Conservation (phyloP, 1,140 invertebrate species). For the Latrodectus geometricus region DNA sequence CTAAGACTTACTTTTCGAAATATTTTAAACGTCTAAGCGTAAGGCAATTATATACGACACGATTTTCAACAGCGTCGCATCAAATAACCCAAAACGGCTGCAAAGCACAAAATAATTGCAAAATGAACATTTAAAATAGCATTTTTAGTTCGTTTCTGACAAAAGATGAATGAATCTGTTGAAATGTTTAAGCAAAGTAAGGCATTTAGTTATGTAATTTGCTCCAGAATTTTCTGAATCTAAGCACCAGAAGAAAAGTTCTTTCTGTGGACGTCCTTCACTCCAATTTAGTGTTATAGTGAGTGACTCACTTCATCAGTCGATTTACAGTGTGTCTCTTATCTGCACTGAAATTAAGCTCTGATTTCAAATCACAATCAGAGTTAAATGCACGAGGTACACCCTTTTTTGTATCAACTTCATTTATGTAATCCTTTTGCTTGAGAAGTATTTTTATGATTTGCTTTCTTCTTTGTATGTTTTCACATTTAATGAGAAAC, state of each 20-base stretch:
- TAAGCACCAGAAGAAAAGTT: conserved; percentile 50
- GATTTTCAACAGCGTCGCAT: conserved; percentile 34
- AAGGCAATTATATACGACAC: conserved; percentile 55
- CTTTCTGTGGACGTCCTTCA: conserved; percentile 26
- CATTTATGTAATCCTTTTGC: no score
- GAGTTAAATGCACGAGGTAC: background rate
- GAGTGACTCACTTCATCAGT: background rate
- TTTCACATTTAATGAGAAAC: background rate
- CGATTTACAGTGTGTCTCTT: background rate
- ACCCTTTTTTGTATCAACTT: background rate
- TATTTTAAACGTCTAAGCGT: conserved; percentile 58
- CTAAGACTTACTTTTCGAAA: conserved; percentile 51
- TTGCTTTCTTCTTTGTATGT: background rate
- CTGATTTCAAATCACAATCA: background rate
- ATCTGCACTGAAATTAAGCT: background rate
- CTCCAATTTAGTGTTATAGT: background rate
- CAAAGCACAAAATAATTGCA: conserved; percentile 52
- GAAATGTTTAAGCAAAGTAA: conserved; percentile 57
- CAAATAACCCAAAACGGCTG: conserved; percentile 42
- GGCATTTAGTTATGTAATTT: conserved; percentile 55
- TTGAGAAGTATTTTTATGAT: background rate
- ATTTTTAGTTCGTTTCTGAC: conserved; percentile 15
- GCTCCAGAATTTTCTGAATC: conserved; percentile 32
- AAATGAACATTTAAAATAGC: conserved; percentile 39
- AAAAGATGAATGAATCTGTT: conserved; percentile 38